Evolutionary conservation across 2,113 vertebrate species (phyloP), one percentile per base, ranked within the genome.

Genomic region (Oncorhynchus kisutch): DNA sequence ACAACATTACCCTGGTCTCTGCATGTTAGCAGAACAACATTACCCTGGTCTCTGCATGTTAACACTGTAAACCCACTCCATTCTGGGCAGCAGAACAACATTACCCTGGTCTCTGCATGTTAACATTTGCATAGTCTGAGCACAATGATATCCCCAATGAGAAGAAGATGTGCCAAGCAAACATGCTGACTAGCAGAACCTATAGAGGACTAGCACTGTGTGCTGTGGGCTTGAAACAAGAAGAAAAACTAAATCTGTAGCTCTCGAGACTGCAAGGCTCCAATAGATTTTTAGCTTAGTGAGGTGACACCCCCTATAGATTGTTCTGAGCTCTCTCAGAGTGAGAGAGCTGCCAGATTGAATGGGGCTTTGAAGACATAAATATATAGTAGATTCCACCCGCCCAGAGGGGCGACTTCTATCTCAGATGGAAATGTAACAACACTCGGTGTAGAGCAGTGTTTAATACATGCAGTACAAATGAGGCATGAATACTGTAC

Each of bases 81-180:
- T 80, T 81, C 75, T 74, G 73, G 64, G 64, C 82, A 83, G 80
- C 70, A 74, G 65, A 79, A 85, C 86, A 82, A 81, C 78, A 88
- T 87, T 89, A 88, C 24, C 81, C 14, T 88, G 74, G 74, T 6
- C 34, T 39, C 34, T 39, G 34, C 7, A 39, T 39, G 34, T 7
- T 39, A 39, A 34, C 34, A 91, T 91, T 84, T 87, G 84, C 83
- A 90, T 85, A 88, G 82, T 87, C 82, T 86, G 86, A 84, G 86
- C 80, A 90, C 84, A 91, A 86, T 89, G 79, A 89, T 90, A 88
- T 89, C 89, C 87, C 89, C 83, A 87, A 88, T 88, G 88, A 89
- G 84, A 85, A 70, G 67, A 91, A 90, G 80, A 87, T 90, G 77
- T 67, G 76, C 82, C 88, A 92, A 91, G 76, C 82, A 89, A 92